phyloP scores from a whole-genome alignment of 1,140 invertebrate species.

The Lepidurus arcticus region DNA sequence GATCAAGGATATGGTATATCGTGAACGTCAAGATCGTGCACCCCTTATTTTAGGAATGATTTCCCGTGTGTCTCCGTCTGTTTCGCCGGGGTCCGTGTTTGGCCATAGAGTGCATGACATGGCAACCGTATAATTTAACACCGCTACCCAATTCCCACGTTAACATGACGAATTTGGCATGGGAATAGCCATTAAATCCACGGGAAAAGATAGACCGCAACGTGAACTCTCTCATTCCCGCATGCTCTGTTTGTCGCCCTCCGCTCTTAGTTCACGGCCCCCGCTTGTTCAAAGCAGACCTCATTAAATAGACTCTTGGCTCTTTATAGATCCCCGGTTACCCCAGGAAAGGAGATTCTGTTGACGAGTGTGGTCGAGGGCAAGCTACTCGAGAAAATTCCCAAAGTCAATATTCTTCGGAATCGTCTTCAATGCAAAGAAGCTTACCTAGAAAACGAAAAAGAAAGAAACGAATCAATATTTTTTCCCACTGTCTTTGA shows the following conservation, averaged over 20 bases:
- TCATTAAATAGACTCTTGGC: too few species aligned
- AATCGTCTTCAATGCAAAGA: background rate
- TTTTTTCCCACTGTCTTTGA: background rate
- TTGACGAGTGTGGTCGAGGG: too few species aligned
- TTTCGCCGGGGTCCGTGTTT: background rate
- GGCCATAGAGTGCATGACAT: background rate
- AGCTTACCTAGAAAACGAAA: background rate
- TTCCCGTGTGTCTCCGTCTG: background rate
- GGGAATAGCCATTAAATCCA: background rate
- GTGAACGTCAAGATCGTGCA: conserved; percentile 17
- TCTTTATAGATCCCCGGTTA: too few species aligned
- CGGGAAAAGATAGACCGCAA: background rate
- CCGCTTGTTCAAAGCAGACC: too few species aligned
- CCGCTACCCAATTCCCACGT: background rate
- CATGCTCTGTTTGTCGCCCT: too few species aligned
- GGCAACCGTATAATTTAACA: background rate
- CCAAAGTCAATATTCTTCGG: background rate
- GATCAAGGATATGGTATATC: background rate
- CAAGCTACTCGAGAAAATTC: too few species aligned
- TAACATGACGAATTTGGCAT: conserved; percentile 16
- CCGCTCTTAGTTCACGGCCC: too few species aligned
- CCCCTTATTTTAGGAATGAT: background rate
- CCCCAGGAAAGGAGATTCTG: too few species aligned
- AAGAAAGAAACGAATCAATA: background rate
- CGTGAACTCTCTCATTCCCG: too few species aligned